Evolutionary conservation across 2,113 vertebrate genomes (phyloP).

Genomic region (Falcunculus frontatus): DNA sequence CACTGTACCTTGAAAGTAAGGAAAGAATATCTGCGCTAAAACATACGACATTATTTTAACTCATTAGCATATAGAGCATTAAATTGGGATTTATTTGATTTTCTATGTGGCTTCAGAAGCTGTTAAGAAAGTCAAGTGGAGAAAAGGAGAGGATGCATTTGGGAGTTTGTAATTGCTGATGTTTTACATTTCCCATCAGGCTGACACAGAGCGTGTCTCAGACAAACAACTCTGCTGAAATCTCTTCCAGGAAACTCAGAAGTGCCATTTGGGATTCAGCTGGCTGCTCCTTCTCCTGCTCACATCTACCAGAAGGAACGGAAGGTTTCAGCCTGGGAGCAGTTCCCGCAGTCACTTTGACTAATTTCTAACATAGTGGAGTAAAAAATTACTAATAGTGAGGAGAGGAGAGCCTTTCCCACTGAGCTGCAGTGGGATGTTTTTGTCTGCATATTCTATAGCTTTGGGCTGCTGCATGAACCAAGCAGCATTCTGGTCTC

Average conservation of each 20-base stretch:
- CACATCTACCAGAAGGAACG: not conserved
- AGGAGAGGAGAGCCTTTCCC: not conserved
- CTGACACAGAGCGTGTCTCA: not conserved
- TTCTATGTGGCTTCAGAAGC: not conserved
- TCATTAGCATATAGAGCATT: not conserved
- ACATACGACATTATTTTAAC: not conserved
- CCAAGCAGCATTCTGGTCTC: not conserved
- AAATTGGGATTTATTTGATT: not conserved
- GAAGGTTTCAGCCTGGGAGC: not conserved
- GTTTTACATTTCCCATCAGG: slow-evolving; percentile 40
- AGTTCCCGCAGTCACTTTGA: accelerated
- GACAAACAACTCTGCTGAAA: not conserved
- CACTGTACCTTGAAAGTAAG: not conserved
- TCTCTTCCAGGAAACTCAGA: slow-evolving; percentile 23
- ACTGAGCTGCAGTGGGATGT: not conserved
- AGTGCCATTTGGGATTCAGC: not conserved
- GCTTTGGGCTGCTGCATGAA: not conserved
- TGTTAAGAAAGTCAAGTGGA: not conserved
- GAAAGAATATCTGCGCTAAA: not conserved
- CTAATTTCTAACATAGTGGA: not conserved
- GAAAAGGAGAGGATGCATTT: not conserved
- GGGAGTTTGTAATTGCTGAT: not conserved
- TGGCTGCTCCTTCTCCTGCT: not conserved
- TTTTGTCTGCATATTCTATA: not conserved
- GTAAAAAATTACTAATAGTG: not conserved